Conservation (phyloP, 2,888 invertebrate genomes). For the Rhorus exstirpatorius region DNA sequence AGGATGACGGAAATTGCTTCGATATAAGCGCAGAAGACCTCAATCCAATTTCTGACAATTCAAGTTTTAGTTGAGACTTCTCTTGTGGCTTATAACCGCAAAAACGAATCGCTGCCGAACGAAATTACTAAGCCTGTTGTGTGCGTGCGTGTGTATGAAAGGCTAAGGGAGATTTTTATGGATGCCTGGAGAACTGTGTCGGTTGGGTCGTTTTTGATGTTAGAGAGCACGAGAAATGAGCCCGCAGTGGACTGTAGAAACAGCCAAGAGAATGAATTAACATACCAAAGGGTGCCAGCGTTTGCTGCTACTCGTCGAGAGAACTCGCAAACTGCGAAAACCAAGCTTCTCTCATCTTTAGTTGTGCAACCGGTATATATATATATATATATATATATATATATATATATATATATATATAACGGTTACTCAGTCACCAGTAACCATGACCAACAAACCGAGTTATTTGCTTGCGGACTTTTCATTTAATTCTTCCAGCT, state of each 20-base stretch:
- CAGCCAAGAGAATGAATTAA: slow-evolving; percentile 74
- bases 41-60: too few relatives aligned
- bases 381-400: background rate
- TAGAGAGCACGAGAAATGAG: slow-evolving; percentile 32
- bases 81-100: slow-evolving; percentile 8
- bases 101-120: slow-evolving; percentile 26
- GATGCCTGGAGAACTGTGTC: slow-evolving; percentile 29
- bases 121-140: slow-evolving; percentile 35
- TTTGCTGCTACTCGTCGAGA: slow-evolving; percentile 56
- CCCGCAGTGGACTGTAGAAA: slow-evolving; percentile 60
- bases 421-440: slow-evolving; percentile 21
- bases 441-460: slow-evolving; percentile 31
- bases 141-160: slow-evolving; percentile 6
- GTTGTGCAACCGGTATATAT: slow-evolving; percentile 27
- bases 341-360: slow-evolving; percentile 31
- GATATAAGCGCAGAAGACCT: too few relatives aligned
- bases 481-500: slow-evolving; percentile 42
- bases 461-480: slow-evolving; percentile 10
- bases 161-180: slow-evolving; percentile 28
- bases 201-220: slow-evolving; percentile 15
- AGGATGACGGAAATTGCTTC: too few relatives aligned
- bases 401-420: slow-evolving; percentile 9
- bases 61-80: slow-evolving; percentile 19
- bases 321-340: slow-evolving; percentile 70
- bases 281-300: slow-evolving; percentile 73